Conservation (phyloP, 2,888 invertebrate genomes). For the Pammene fasciana region DNA sequence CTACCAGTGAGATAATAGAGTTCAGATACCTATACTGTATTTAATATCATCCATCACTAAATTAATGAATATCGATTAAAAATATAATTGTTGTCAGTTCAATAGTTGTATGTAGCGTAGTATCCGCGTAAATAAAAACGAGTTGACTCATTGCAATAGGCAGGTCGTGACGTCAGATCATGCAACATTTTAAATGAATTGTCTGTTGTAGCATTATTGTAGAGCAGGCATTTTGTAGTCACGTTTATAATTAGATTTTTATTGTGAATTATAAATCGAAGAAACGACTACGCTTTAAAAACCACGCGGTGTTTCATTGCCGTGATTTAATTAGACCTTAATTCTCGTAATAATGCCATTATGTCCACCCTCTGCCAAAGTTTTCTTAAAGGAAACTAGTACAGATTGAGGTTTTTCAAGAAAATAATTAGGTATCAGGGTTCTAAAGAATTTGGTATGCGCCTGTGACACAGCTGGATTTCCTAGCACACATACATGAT, state of each 20-base stretch:
- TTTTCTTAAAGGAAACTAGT: too few relatives aligned
- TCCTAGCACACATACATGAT: too few relatives aligned
- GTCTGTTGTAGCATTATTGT: slow-evolving; percentile 7
- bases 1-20: too few relatives aligned
- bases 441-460: too few relatives aligned
- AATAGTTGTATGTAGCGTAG: background rate
- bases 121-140: slow-evolving; percentile 16
- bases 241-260: slow-evolving; percentile 16
- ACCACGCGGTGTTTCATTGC: background rate
- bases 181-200: slow-evolving; percentile 15
- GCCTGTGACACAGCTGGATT: too few relatives aligned
- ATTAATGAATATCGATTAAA: background rate
- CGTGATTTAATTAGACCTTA: background rate
- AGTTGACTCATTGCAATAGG: slow-evolving; percentile 25
- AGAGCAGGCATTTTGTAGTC: slow-evolving; percentile 7
- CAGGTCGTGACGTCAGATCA: slow-evolving; percentile 3
- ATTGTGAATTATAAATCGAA: slow-evolving; percentile 2
- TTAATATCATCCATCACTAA: too few relatives aligned
- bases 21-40: too few relatives aligned
- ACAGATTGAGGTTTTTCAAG: too few relatives aligned
- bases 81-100: background rate
- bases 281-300: background rate
- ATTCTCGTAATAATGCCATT: too few relatives aligned
- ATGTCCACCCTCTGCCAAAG: too few relatives aligned
- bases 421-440: too few relatives aligned